Base-by-base conservation (phyloP, 2,888 invertebrate genomes). In the Glaucopsyche alexis region DNA sequence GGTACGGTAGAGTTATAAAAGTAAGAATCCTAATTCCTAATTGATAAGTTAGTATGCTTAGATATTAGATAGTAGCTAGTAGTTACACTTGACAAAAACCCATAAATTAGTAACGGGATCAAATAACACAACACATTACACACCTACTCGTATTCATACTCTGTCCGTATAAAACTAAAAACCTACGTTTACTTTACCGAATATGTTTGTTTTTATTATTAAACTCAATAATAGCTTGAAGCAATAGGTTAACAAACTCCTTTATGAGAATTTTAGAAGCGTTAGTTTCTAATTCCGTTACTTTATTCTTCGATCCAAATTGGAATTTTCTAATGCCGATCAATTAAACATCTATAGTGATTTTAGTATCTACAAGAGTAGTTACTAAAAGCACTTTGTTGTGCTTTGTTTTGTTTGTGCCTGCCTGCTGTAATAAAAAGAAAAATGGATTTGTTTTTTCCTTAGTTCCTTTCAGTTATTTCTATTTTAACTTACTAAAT, bases 251-350 rank as follows among this genome's bases (percentile, higher is more conserved):
- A 69, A 69, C 49, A 69, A 69, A 69, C 69, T 69, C 69, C 49
- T 69, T 69, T 69, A 49, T 69, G 69, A 69, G 69, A 67, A 47
- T 13, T 67, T 67, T 69, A 47, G 49, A 7, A 69, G 69, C 69
- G 66, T 66, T 29, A 38, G 64, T 40, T 69, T 69, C 69, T 69
- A 69, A 69, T 69, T 69, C 69, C 69, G 69, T 69, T 69, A 69
- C 69, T 69, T 69, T 45, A 16, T 67, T 42, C 69, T 47, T 13
- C 19, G 69, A 49, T 69, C 29, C 19, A 69, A 49, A 49, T 67
- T 67, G 16, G 69, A 47, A 49, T 69, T 69, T 69, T 49, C 69
- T 47, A 69, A 49, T 49, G 29, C 49, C 19, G 29, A 5, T 65
- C 64, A 29, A 65, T 65, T 45, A 7, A 65, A n/a, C 42, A 29